Conservation (phyloP, 2,797 vertebrate genomes). For the Spinibarbus caldwelli region DNA sequence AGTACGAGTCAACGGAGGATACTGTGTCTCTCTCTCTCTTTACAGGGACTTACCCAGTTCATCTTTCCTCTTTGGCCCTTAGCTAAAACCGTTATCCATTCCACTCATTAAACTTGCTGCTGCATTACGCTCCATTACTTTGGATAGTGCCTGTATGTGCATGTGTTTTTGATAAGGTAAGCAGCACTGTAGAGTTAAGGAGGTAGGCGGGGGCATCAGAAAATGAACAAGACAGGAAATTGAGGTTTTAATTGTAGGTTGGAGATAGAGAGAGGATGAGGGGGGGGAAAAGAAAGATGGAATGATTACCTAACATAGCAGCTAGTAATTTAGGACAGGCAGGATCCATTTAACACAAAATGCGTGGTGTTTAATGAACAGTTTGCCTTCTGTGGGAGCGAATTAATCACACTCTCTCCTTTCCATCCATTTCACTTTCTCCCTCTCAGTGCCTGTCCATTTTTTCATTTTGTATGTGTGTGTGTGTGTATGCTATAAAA, state of each 20-base stretch:
- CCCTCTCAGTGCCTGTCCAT: not conserved
- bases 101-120: constrained; percentile 49
- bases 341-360: constrained; percentile 54
- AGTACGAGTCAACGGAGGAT: constrained; percentile 35
- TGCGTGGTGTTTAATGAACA: constrained; percentile 47
- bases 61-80: constrained; percentile 50
- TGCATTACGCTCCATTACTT: constrained; percentile 45
- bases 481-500: too few species aligned
- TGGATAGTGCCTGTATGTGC: constrained; percentile 23
- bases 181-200: constrained; percentile 38
- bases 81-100: constrained; percentile 38
- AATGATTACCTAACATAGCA: constrained; percentile 50
- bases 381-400: constrained; percentile 45
- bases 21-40: constrained; percentile 28
- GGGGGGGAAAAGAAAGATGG: constrained; percentile 5
- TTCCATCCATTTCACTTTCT: constrained; percentile 18
- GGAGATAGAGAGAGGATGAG: constrained; percentile 19
- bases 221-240: constrained; percentile 48
- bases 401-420: constrained; percentile 39
- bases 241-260: constrained; percentile 57
- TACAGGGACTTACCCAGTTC: constrained; percentile 38
- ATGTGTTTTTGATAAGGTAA: constrained; percentile 40
- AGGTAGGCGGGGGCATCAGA: constrained; percentile 37
- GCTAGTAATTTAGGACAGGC: constrained; percentile 54
- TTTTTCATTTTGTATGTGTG: not conserved